Evolutionary conservation across 2,797 vertebrate species (phyloP), one percentile per base, ranked within the genome.

Genomic region (Eospalax fontanierii): DNA sequence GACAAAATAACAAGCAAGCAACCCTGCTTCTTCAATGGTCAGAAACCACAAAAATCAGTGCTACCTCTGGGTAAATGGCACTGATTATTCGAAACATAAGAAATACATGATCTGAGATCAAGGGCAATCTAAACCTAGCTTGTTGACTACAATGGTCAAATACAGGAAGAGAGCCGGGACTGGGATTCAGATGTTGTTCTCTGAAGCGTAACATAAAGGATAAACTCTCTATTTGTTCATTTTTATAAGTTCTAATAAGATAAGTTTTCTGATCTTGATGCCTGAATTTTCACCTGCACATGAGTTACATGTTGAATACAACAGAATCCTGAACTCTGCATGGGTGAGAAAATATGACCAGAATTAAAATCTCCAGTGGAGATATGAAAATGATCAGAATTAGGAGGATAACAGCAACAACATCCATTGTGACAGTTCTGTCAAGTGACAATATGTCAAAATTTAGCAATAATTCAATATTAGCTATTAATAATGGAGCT

Each of bases 41-140:
- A 95, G 61, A 95, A 96, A 74, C 79, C 43, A 75, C 75, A 90
- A 88, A n/a, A 89, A 87, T 84, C n/a, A 87, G 57, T 94, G 50
- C 79, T 79, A 86, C 33, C 4, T 65, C 75, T 87, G 54, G 40
- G 59, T 61, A 87, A 94, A 87, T 9, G 21, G 65, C 74, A 86
- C 96, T 74, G 59, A 86, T 33, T 92, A 74, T 86, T 93, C 80
- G 43, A 94, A 92, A 95, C 38, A n/a, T 81, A 73, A 87, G 38
- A 75, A 88, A 85, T 70, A 74, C 30, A 75, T 88, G 68, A 89
- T 66, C 18, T 92, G 73, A 93, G 74, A 93, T 90, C 38, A 88
- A 79, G 4, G 26, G 0, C 66, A 76, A 81, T 81, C n/a, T 92
- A 87, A 95, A 84, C 50, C 30, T 50, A 40, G n/a, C 9, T n/a